Percentiles rank a stretch among this genome's conserved stretches.
Conservation (phyloP, 1,140 invertebrate species). For the Eciton burchellii region DNA sequence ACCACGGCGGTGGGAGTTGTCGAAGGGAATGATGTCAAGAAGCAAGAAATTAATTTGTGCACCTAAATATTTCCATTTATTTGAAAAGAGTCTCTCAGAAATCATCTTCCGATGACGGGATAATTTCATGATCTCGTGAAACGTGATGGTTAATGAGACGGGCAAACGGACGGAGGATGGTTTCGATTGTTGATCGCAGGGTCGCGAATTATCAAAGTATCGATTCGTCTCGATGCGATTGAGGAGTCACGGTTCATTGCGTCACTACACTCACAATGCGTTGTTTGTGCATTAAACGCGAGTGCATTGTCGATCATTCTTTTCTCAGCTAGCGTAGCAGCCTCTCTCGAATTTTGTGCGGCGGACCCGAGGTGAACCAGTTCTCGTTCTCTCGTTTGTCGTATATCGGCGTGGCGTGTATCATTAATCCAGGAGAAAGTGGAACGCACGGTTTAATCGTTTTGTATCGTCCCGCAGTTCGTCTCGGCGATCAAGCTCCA, state of each 20-base stretch:
- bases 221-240: too few relatives aligned
- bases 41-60: too few relatives aligned
- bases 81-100: too few relatives aligned
- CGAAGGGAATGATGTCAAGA: too few relatives aligned
- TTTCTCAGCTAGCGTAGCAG: constrained; percentile 4
- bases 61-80: too few relatives aligned
- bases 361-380: constrained; percentile 13
- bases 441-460: constrained; percentile 57
- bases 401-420: constrained; percentile 19
- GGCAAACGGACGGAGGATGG: too few relatives aligned
- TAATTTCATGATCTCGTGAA: too few relatives aligned
- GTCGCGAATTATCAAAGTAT: too few relatives aligned
- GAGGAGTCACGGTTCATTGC: neutral
- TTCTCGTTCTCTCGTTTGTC: constrained; percentile 23
- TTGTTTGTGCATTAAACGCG: neutral
- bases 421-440: constrained; percentile 68
- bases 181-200: too few relatives aligned
- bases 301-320: constrained; percentile 12
- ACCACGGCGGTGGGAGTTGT: too few relatives aligned
- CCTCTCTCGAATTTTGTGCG: constrained; percentile 5
- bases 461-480: constrained; percentile 16
- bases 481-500: neutral
- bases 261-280: neutral
- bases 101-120: too few relatives aligned
- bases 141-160: too few relatives aligned